Base-by-base conservation (phyloP, 2,113 vertebrate species). In the Hippocampus zosterae region DNA sequence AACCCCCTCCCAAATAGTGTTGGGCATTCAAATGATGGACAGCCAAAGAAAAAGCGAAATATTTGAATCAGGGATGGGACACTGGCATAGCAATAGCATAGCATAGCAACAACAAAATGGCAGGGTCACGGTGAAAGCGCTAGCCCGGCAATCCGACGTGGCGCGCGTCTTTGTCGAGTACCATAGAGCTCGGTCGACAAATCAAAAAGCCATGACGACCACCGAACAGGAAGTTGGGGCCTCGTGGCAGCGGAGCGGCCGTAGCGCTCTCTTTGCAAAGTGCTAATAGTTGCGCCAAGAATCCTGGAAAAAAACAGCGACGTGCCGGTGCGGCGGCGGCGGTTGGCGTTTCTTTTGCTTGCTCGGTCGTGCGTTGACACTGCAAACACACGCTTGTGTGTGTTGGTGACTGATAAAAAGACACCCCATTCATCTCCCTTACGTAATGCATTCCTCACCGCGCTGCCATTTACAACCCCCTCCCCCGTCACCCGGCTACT, bases 391-490 rank as follows among this genome's bases (percentile, higher is more conserved):
- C 9, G 33, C 10, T 18, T 42, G 37, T 0, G 5, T 55, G 69
- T 65, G 41, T 61, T 68, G 23, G 37, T 25, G 60, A 27, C 46
- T 85, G 85, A 74, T 65, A 80, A 76, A 88, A 84, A 81, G 73
- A 73, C 5, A 1, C 70, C 71, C 82, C 75, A 87, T 88, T 81
- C 77, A 81, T 84, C 80, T 74, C 63, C 53, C 16, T 88, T 84
- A 77, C 19, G 5, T 85, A 85, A 87, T 53, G 68, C 84, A 88
- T 89, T 88, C 82, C 80, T 81, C 81, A 79, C 72, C 21, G 70
- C 13, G n/a, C 74, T 77, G 71, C 75, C 69, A 85, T 75, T 60
- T 6, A 29, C 78, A 37, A 37, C 5, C 33, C 33, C 33, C 33
- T 5, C 33, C 33, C 33, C 69, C 73, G 82, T 76, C 86, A 76